Conservation (phyloP, 2,888 invertebrate genomes). For the Hypolimnas misippus region DNA sequence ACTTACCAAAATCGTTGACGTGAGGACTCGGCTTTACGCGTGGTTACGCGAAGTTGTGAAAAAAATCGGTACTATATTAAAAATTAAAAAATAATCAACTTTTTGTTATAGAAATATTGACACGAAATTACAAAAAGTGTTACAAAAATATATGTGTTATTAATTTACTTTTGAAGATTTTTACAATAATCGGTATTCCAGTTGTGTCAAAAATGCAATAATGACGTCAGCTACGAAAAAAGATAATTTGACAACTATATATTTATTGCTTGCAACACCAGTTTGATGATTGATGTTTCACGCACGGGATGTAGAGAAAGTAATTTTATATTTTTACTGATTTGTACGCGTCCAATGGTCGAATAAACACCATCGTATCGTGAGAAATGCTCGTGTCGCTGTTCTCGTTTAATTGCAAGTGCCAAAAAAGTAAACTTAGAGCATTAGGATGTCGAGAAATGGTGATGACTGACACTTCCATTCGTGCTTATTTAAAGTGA, state of each 20-base stretch:
- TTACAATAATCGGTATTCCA: no score
- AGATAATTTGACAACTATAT: constrained; percentile 44
- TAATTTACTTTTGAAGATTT: no score
- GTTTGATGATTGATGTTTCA: constrained; percentile 53
- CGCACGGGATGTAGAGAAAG: constrained; percentile 71
- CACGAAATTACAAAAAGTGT: no score
- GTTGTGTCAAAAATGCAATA: constrained; percentile 1
- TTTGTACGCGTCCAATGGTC: constrained; percentile 54
- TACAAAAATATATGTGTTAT: no score
- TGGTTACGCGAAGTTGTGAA: no score
- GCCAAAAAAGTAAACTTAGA: constrained; percentile 54
- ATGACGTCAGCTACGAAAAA: constrained; percentile 31
- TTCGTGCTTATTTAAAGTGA: constrained; percentile 65
- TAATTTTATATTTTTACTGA: constrained; percentile 59
- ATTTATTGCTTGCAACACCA: constrained; percentile 48
- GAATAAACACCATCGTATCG: constrained; percentile 57
- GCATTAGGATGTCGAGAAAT: constrained; percentile 65
- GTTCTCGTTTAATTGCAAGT: constrained; percentile 52
- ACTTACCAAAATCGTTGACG: no score
- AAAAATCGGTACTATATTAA: no score
- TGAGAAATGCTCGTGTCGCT: constrained; percentile 68
- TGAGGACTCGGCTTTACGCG: no score
- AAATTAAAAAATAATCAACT: no score
- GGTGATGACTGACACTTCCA: constrained; percentile 65
- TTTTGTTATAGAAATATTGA: no score